phyloP scores from a whole-genome alignment of 2,888 invertebrate species.

The Hypsopygia costalis region DNA sequence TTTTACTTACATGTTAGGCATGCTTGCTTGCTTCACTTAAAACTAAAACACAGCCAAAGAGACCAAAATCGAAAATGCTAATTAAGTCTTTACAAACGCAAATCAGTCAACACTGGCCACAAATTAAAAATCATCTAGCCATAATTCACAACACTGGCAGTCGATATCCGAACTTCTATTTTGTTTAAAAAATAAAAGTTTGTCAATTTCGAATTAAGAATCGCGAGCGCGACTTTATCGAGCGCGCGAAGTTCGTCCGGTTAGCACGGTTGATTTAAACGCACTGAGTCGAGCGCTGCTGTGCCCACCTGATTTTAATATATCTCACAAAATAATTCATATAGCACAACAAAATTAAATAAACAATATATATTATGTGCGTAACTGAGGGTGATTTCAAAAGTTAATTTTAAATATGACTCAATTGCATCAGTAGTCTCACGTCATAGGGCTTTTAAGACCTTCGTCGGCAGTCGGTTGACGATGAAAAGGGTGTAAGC shows the following conservation, averaged over 20 bases:
- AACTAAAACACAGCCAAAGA: conserved; percentile 33
- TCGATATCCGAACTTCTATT: conserved; percentile 17
- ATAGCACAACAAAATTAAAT: conserved; percentile 7
- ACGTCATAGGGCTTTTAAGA: too few species aligned
- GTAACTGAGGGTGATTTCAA: conserved; percentile 1
- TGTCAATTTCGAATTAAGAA: conserved; percentile 21
- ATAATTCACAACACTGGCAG: conserved; percentile 32
- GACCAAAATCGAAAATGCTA: conserved; percentile 32
- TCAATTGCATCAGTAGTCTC: not conserved
- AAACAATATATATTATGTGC: conserved; percentile 11
- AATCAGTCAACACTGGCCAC: conserved; percentile 15
- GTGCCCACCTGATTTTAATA: conserved; percentile 29
- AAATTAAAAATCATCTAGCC: conserved; percentile 27
- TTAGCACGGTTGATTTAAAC: conserved; percentile 24
- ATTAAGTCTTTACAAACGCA: conserved; percentile 19
- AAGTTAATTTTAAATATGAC: conserved; percentile 7
- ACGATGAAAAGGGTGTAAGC: too few species aligned
- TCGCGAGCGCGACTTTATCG: conserved; percentile 40
- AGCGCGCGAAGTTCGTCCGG: conserved; percentile 35
- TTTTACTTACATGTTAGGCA: conserved; percentile 47
- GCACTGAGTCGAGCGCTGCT: conserved; percentile 36
- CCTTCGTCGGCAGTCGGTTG: too few species aligned
- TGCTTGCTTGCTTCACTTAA: conserved; percentile 35
- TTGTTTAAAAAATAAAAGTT: conserved; percentile 11
- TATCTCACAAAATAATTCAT: conserved; percentile 17